Percentiles rank a stretch among this genome's conserved stretches.
These are phyloP conservation scores for Berghia stephanieae DNA, from an alignment of 1,140 invertebrate species.

Conservation along the genomic window DNA sequence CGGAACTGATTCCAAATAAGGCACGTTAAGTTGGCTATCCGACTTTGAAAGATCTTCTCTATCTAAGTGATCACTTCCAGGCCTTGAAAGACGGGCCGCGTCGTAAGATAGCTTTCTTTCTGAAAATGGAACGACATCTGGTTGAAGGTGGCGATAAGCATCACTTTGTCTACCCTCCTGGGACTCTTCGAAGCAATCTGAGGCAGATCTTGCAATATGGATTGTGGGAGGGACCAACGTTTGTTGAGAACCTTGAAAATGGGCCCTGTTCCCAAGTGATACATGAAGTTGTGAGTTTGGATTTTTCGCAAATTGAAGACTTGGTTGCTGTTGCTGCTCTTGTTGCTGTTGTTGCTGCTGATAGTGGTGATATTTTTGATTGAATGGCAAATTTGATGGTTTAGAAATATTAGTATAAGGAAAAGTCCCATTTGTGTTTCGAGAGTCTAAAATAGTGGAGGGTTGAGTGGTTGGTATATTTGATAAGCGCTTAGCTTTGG, in stretches of 20 bases:
- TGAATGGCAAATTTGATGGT: no score
- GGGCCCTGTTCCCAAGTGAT: no score
- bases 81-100: constrained; percentile 19
- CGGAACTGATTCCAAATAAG: no score
- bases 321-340: no score
- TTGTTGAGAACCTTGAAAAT: no score
- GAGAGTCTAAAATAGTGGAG: constrained; percentile 40
- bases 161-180: neutral
- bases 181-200: neutral
- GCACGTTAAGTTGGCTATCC: constrained; percentile 53
- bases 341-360: no score
- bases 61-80: constrained; percentile 35
- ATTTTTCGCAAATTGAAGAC: no score
- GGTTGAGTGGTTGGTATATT: constrained; percentile 25
- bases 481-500: constrained; percentile 17
- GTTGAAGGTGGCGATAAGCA: constrained; percentile 9
- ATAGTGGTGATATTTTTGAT: no score
- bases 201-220: constrained; percentile 2
- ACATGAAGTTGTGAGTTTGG: no score
- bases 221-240: neutral
- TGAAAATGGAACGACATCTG: constrained; percentile 25
- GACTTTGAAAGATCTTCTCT: constrained; percentile 57
- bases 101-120: constrained; percentile 42
- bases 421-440: no score
- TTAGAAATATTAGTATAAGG: no score